Base-by-base conservation (phyloP, 2,113 vertebrate genomes). In the Tychaedon coryphoeus region DNA sequence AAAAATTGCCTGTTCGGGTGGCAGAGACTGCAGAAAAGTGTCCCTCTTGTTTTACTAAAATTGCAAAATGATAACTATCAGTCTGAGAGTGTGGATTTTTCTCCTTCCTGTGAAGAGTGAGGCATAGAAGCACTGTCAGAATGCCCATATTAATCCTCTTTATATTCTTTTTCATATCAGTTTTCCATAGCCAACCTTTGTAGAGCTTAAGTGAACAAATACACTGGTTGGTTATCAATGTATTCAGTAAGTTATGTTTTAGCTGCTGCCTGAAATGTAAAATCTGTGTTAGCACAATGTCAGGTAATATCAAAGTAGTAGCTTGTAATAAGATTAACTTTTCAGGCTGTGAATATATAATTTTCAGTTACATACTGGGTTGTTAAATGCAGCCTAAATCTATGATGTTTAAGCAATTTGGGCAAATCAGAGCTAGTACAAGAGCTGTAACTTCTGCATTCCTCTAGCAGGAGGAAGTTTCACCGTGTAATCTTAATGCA, bases 281-380 rank as follows among this genome's bases (percentile, higher is more conserved):
- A 93, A 88, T 93, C 95, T 95, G 40, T 92, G 90, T 93, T 97
- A 96, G 88, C 79, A 91, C 88, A 96, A 74, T 93, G 91, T 94
- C 95, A 96, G 92, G 91, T 96, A 88, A 92, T 96, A 94, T 93
- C 92, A 93, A 93, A 94, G 94, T 74, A 74, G 83, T 80, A 86
- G 82, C 88, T 96, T 95, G 92, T 92, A 97, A 94, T 97, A 95
- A 94, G 94, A 97, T 97, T 96, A 97, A 96, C 88, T 95, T 92
- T 92, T 95, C 92, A 88, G 79, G 56, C 90, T 93, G 86, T 93
- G 94, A 96, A 95, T 92, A 56, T 94, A 43, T 96, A 95, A 95
- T 95, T 97, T 97, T 84, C 76, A 74, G 94, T 91, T 92, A 71
- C 79, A 67, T 92, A 54, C 56, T 88, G 34, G 56, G 50, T 95